Conservation (phyloP, 2,113 vertebrate species). For the Hyperopisus bebe region DNA sequence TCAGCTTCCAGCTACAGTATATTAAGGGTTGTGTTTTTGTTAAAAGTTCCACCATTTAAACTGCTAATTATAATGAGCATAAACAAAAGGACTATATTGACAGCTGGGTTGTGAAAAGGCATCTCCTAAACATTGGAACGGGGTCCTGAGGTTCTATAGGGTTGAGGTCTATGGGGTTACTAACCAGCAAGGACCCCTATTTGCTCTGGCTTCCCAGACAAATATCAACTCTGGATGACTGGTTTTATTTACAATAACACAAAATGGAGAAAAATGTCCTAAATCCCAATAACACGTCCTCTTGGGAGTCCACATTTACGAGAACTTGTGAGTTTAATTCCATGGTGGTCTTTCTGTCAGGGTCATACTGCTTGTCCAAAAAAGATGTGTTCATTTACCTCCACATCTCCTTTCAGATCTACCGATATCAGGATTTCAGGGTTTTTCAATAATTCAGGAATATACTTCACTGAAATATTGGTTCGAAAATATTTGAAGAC, state of each 20-base stretch:
- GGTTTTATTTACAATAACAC: not conserved
- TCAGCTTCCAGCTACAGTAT: not conserved
- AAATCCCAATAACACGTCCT: not conserved
- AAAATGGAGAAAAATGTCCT: not conserved
- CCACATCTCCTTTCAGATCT: not conserved
- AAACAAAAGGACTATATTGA: not conserved
- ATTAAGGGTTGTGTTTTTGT: not conserved
- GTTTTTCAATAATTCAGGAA: not conserved
- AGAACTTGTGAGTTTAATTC: not conserved
- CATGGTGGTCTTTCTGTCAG: not conserved
- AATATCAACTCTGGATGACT: not conserved
- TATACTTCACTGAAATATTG: not conserved
- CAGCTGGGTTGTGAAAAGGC: not conserved
- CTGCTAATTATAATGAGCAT: not conserved
- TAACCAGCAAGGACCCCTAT: not conserved
- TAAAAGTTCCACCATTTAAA: not conserved
- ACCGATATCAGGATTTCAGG: not conserved
- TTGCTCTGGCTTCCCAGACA: not conserved
- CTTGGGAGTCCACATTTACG: not conserved
- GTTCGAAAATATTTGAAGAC: not conserved
- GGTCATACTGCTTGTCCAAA: not conserved
- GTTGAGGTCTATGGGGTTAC: not conserved
- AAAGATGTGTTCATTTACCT: not conserved
- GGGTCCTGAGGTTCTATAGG: not conserved
- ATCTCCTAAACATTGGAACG: not conserved